Evolutionary conservation across 2,113 vertebrate species (phyloP).

Genomic region (Sapajus apella): DNA sequence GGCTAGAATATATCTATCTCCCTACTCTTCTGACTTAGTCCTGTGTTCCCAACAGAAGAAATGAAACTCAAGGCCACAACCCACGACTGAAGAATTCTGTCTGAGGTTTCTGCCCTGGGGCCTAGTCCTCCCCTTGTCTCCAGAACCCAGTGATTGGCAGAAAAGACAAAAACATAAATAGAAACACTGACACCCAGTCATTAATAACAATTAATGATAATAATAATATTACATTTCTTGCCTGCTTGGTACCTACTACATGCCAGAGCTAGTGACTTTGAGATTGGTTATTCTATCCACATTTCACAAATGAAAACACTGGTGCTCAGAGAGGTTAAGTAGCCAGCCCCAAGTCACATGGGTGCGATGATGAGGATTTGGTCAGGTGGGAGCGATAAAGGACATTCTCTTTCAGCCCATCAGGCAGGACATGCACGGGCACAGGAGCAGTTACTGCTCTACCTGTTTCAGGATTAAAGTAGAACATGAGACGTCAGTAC

Average conservation of each 20-base stretch:
- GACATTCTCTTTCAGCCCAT: too few species aligned
- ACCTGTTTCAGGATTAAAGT: neutral
- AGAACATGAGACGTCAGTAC: fast-evolving
- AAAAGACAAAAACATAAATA: neutral
- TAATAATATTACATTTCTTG: fast-evolving
- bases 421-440: neutral
- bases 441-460: too few species aligned
- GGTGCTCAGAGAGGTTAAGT: neutral
- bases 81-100: neutral
- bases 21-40: neutral
- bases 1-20: neutral
- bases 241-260: fast-evolving
- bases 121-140: too few species aligned
- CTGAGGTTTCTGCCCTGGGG: neutral
- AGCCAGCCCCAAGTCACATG: neutral
- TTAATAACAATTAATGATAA: too few species aligned
- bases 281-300: too few species aligned
- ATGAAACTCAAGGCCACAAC: neutral
- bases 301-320: neutral
- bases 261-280: neutral
- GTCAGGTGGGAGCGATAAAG: neutral
- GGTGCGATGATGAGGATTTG: neutral
- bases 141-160: neutral
- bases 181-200: neutral
- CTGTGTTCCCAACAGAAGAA: neutral